Percentiles rank a stretch among this genome's conserved stretches.
Conservation (phyloP, 1,140 invertebrate genomes). For the Harpegnathos saltator region DNA sequence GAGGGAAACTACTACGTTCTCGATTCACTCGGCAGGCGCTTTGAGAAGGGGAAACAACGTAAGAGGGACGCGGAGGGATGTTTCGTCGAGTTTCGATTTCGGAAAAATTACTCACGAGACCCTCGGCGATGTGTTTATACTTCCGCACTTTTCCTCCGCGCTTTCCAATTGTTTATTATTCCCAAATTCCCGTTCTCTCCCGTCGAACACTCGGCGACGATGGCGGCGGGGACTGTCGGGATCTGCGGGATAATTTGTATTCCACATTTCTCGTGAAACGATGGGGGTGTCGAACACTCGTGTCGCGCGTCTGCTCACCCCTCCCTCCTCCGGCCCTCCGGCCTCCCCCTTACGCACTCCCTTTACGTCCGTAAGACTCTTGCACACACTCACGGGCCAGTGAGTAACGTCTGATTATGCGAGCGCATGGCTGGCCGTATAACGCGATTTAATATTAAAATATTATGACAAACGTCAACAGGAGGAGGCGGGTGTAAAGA, state of each 20-base stretch:
- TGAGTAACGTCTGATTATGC: constrained; percentile 85
- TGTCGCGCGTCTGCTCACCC: constrained; percentile 64
- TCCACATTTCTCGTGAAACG: constrained; percentile 82
- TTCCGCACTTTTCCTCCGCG: neutral
- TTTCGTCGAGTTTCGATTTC: too few species aligned
- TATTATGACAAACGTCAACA: constrained; percentile 87
- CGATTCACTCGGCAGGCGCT: too few species aligned
- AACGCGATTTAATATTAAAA: constrained; percentile 87
- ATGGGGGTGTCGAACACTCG: constrained; percentile 77
- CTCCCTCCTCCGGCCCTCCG: constrained; percentile 32
- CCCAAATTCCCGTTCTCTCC: constrained; percentile 79
- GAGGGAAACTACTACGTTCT: too few species aligned
- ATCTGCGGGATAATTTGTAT: constrained; percentile 82
- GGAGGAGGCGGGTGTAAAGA: constrained; percentile 81
- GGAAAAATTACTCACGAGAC: too few species aligned
- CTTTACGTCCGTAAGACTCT: constrained; percentile 64
- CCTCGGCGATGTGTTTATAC: too few species aligned
- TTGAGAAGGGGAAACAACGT: too few species aligned
- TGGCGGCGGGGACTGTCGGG: constrained; percentile 61
- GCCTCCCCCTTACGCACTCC: constrained; percentile 2
- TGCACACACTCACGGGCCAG: constrained; percentile 60
- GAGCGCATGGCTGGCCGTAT: constrained; percentile 85
- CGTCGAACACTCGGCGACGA: constrained; percentile 63
- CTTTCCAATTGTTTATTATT: constrained; percentile 73
- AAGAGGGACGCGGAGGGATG: too few species aligned